These are phyloP conservation scores for Hypomesus transpacificus DNA, from an alignment of 2,113 vertebrate species.

Conservation along the genomic window DNA sequence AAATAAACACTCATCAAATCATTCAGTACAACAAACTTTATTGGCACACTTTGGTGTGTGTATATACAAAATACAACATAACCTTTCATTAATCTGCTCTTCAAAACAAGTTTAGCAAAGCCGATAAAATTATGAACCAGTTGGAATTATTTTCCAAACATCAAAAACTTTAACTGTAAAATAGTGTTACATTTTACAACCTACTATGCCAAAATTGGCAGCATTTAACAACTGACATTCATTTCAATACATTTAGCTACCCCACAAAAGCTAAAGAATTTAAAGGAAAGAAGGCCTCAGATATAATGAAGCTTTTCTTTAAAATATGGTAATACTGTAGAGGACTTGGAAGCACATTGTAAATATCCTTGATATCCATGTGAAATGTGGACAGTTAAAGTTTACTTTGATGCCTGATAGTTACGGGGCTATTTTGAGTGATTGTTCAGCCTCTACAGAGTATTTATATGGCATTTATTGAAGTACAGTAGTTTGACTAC, in stretches of 20 bases:
- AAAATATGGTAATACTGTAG: constrained; percentile 36
- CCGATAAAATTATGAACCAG: constrained; percentile 16
- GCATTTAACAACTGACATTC: constrained; percentile 26
- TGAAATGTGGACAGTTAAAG: neutral
- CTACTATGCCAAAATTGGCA: constrained; percentile 10
- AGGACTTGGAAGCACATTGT: constrained; percentile 68
- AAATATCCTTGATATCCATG: constrained; percentile 10
- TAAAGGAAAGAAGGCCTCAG: constrained; percentile 19
- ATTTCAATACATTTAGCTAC: constrained; percentile 12
- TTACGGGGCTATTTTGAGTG: constrained; percentile 25
- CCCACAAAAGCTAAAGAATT: constrained; percentile 8
- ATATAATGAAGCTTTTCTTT: constrained; percentile 12
- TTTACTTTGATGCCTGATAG: constrained; percentile 3
- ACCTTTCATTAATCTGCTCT: constrained; percentile 29
- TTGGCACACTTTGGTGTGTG: constrained; percentile 57
- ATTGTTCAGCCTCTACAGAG: constrained; percentile 50
- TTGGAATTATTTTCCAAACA: constrained; percentile 26
- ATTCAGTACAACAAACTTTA: constrained; percentile 66
- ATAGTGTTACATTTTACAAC: constrained; percentile 9
- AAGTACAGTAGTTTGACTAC: constrained; percentile 24
- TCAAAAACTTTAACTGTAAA: constrained; percentile 1
- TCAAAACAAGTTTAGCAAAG: constrained; percentile 32
- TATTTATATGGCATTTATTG: constrained; percentile 41
- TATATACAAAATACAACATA: constrained; percentile 69
- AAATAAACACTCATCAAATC: neutral